Conservation (phyloP, 2,888 invertebrate species). For the Dynastes grantii region DNA sequence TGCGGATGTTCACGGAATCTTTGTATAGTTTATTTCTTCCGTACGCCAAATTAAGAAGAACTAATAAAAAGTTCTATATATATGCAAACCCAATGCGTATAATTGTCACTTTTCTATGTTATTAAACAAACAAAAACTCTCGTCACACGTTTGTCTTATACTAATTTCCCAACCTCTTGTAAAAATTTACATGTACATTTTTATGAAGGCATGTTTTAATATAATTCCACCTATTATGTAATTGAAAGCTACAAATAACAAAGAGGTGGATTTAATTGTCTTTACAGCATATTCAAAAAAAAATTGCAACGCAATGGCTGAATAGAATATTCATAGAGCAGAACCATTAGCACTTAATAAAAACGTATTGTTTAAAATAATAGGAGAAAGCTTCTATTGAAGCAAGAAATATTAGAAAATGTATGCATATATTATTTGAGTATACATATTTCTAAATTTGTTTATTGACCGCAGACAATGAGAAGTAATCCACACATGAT, state of each 20-base stretch:
- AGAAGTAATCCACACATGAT: too few species aligned
- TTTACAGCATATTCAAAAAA: neutral
- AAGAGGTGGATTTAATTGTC: neutral
- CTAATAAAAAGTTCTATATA: neutral
- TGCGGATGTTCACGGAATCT: neutral
- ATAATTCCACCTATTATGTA: neutral
- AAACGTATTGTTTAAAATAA: neutral
- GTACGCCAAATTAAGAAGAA: neutral
- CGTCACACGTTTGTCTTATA: neutral
- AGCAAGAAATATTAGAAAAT: neutral
- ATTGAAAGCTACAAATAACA: neutral
- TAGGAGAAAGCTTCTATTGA: neutral
- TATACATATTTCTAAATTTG: too few species aligned
- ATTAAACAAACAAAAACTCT: neutral
- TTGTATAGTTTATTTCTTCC: neutral
- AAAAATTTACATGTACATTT: neutral
- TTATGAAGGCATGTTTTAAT: neutral
- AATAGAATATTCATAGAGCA: neutral
- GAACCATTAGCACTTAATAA: neutral
- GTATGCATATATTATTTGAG: neutral
- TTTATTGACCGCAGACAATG: too few species aligned
- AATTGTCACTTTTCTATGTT: neutral
- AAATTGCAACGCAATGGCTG: neutral
- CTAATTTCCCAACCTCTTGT: neutral
- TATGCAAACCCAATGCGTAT: neutral